Evolutionary conservation across 2,888 invertebrate species (phyloP).

Genomic region (Xylophagus ater): DNA sequence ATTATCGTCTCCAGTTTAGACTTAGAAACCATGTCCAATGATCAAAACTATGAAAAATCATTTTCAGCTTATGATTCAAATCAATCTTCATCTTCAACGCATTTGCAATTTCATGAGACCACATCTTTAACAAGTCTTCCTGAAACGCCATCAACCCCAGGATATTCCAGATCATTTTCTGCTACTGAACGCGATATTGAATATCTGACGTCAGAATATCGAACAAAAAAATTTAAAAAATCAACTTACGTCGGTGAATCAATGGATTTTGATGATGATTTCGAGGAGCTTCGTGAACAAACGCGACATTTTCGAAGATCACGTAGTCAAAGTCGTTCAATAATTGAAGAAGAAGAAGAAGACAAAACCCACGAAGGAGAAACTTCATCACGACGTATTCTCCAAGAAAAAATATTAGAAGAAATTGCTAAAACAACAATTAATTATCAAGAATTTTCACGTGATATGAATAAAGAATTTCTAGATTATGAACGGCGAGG

Average conservation of each 20-base stretch:
- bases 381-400: conserved; percentile 18
- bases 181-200: conserved; percentile 26
- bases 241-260: conserved; percentile 37
- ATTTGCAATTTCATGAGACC: too few species aligned
- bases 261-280: conserved; percentile 25
- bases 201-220: conserved; percentile 25
- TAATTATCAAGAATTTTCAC: conserved; percentile 30
- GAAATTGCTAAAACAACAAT: conserved; percentile 27
- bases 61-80: too few species aligned
- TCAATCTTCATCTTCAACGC: too few species aligned
- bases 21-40: too few species aligned
- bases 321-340: conserved; percentile 32
- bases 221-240: conserved; percentile 24
- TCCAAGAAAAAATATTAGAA: conserved; percentile 28
- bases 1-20: too few species aligned
- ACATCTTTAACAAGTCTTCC: background rate
- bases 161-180: conserved; percentile 27
- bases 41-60: too few species aligned
- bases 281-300: conserved; percentile 28
- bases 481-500: conserved; percentile 33
- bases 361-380: background rate
- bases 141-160: conserved; percentile 10
- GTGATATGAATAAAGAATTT: conserved; percentile 26
- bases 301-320: conserved; percentile 32
- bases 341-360: conserved; percentile 18